phyloP scores from a whole-genome alignment of 1,140 invertebrate species.

The Batillaria attramentaria region DNA sequence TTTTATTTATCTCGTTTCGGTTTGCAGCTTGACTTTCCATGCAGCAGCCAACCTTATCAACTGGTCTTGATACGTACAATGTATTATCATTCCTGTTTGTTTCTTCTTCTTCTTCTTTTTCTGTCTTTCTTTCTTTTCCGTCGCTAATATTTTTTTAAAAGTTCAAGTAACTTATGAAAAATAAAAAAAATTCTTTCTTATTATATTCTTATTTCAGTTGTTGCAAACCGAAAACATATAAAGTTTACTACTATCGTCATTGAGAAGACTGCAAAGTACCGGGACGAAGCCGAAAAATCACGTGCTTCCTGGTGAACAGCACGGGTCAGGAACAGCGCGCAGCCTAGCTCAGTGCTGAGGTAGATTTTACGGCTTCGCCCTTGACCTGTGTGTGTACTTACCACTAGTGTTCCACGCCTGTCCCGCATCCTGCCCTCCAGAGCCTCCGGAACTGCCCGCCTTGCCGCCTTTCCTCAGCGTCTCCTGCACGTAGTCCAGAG shows the following conservation, averaged over 20 bases:
- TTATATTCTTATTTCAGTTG: neutral
- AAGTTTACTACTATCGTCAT: no score
- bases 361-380: no score
- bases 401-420: slow-evolving; percentile 97
- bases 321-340: no score
- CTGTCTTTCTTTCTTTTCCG: neutral
- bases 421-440: slow-evolving; percentile 82
- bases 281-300: no score
- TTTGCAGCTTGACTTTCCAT: neutral
- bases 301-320: no score
- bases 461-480: slow-evolving; percentile 78
- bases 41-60: no score
- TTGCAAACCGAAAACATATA: no score
- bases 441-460: neutral
- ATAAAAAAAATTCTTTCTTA: neutral
- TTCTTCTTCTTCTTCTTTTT: neutral
- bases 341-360: no score
- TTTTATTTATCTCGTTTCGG: neutral
- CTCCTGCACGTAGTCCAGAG: slow-evolving; percentile 93
- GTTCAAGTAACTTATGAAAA: neutral
- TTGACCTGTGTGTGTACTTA: no score
- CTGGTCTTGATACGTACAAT: no score
- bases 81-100: neutral
- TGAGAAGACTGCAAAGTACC: no score
- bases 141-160: neutral